Percentiles rank a stretch among this genome's conserved stretches.
phyloP scores from a whole-genome alignment of 2,888 invertebrate genomes.

The Pristionchus arcanus region DNA sequence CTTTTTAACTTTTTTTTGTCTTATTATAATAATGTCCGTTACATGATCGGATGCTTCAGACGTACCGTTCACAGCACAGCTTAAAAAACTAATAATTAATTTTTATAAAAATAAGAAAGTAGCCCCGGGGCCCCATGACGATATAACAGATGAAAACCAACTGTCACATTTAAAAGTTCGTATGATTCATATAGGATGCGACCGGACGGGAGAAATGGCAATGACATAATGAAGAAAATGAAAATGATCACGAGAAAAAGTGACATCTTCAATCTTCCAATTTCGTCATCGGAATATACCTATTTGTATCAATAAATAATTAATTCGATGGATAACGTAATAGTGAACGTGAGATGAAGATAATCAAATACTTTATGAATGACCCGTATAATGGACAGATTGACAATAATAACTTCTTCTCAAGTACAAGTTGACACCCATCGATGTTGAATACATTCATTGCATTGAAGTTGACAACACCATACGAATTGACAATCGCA shows the following conservation, averaged over 20 bases:
- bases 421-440: slow-evolving; percentile 77
- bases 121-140: not conserved
- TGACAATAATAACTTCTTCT: not conserved
- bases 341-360: no score
- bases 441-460: slow-evolving; percentile 77
- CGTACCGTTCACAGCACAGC: no score
- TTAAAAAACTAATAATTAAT: no score
- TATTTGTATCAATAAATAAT: no score
- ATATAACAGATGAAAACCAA: not conserved
- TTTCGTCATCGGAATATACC: no score
- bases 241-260: not conserved
- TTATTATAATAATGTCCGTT: no score
- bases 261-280: not conserved
- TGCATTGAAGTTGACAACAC: slow-evolving; percentile 80
- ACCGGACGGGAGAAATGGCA: not conserved
- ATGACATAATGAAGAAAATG: not conserved
- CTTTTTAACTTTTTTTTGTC: no score
- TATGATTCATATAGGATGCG: not conserved
- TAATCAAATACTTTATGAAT: not conserved
- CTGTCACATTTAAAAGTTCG: not conserved
- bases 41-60: no score
- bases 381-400: not conserved
- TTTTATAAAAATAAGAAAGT: not conserved
- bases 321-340: no score
- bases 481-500: slow-evolving; percentile 80